These are phyloP conservation scores for Aporophyla nigra DNA, from an alignment of 2,888 invertebrate species.

Conservation along the genomic window DNA sequence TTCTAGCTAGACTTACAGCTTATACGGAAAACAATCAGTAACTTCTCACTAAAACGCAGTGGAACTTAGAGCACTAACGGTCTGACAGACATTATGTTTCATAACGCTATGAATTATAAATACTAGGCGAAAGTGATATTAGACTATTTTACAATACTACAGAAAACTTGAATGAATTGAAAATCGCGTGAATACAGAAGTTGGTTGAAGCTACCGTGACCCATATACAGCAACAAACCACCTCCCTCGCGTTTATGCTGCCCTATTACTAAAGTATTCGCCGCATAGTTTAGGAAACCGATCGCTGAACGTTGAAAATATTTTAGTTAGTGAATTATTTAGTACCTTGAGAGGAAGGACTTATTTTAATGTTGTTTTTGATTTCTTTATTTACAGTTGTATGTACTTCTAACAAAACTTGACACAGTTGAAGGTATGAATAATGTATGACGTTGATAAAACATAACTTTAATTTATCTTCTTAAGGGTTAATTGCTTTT, in stretches of 20 bases:
- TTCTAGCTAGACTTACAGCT: not conserved
- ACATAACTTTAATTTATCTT: not conserved
- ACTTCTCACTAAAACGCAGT: too few species aligned
- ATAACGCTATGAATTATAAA: not conserved
- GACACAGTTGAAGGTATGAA: too few species aligned
- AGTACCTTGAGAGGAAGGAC: slow-evolving; percentile 15
- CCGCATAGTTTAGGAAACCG: slow-evolving; percentile 18
- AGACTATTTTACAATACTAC: not conserved
- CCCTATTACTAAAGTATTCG: slow-evolving; percentile 33
- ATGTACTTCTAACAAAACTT: not conserved
- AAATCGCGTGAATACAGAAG: slow-evolving; percentile 28
- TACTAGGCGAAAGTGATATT: not conserved
- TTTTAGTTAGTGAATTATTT: slow-evolving; percentile 18
- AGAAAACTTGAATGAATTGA: slow-evolving; percentile 28
- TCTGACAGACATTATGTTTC: not conserved
- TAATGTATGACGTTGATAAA: not conserved
- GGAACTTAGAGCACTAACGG: not conserved
- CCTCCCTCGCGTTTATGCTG: slow-evolving; percentile 31
- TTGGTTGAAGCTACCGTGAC: slow-evolving; percentile 31
- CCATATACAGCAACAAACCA: slow-evolving; percentile 33
- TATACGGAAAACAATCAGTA: not conserved
- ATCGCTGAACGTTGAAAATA: slow-evolving; percentile 30
- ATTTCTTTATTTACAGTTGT: slow-evolving; percentile 12
- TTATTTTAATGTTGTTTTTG: slow-evolving; percentile 9
- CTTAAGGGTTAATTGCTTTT: not conserved